These are phyloP conservation scores for Odontomachus brunneus DNA, from an alignment of 1,140 invertebrate species.

Conservation along the genomic window DNA sequence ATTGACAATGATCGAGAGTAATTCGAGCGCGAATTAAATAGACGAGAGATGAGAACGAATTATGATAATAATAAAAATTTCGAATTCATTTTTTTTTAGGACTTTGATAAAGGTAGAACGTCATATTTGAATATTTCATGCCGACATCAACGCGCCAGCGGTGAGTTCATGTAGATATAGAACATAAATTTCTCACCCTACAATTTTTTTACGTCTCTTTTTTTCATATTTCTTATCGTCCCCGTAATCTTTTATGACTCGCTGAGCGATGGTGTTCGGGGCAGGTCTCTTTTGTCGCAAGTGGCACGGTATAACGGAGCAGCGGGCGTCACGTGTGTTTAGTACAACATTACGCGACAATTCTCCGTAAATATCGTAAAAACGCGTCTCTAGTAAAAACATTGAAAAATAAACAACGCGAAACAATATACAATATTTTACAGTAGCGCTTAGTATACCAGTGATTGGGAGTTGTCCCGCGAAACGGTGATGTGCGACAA, in stretches of 20 bases:
- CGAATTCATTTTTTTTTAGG: background rate
- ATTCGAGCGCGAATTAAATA: background rate
- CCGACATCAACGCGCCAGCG: background rate
- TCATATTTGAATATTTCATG: background rate
- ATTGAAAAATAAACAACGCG: conserved; percentile 80
- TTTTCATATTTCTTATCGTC: background rate
- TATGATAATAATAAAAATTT: background rate
- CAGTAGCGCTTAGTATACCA: conserved; percentile 76
- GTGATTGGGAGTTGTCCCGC: conserved; percentile 67
- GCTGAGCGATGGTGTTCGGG: background rate
- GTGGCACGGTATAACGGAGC: conserved; percentile 38
- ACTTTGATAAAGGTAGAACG: background rate
- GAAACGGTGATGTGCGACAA: conserved; percentile 72
- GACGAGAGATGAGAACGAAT: no score
- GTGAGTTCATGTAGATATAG: background rate
- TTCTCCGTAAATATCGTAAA: conserved; percentile 73
- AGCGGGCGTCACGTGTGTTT: conserved; percentile 25
- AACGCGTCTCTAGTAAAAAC: conserved; percentile 78
- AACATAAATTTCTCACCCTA: background rate
- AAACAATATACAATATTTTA: conserved; percentile 83
- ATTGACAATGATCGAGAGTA: background rate
- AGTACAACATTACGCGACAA: conserved; percentile 69
- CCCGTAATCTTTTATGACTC: background rate
- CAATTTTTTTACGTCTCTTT: background rate
- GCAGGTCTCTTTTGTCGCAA: conserved; percentile 13